Evolutionary conservation across 2,888 invertebrate genomes (phyloP), one percentile per base, ranked within the genome.

Genomic region (Acanthosepion lycidas): DNA sequence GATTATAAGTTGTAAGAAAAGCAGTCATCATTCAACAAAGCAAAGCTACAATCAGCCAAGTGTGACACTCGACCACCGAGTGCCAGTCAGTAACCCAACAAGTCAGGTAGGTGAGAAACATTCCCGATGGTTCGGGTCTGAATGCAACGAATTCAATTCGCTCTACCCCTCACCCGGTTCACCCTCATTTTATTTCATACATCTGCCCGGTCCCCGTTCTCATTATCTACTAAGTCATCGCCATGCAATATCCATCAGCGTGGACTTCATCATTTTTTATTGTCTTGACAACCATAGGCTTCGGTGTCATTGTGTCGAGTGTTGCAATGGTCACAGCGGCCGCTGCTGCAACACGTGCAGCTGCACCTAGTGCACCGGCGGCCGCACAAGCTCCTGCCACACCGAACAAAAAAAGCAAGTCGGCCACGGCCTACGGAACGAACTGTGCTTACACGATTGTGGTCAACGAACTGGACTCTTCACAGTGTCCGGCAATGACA

Each of bases 381-480:
- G 93, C 94, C 8, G 94, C 94, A 18, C 94, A 94, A 4, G 94
- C 12, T 18, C 78, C 78, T 9, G 78, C n/a, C n/a, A n/a, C 78
- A n/a, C n/a, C 78, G 78, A n/a, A n/a, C 48, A 51, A 28, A 53
- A 93, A 93, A 53, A 93, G 51, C 20, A 49, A 28, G 42, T 49
- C 93, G 20, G 49, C 93, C 20, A 53, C 93, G n/a, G 49, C 95
- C 48, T 93, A 95, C 91, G 95, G 94, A 33, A 94, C 95, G 9
- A 95, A 95, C 15, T 96, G 96, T 94, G 94, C 96, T 94, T 97
- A 97, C 95, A 96, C 96, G 0, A 96, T 97, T 92, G 96, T 97
- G 20, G 96, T 97, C 5, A 96, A 97, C 94, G 97, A 97, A 95
- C 96, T 96, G 94, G 96, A 96, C 95, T 95, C 95, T 6, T 95